Conservation (phyloP, 2,113 vertebrate species). For the Paramisgurnus dabryanus region DNA sequence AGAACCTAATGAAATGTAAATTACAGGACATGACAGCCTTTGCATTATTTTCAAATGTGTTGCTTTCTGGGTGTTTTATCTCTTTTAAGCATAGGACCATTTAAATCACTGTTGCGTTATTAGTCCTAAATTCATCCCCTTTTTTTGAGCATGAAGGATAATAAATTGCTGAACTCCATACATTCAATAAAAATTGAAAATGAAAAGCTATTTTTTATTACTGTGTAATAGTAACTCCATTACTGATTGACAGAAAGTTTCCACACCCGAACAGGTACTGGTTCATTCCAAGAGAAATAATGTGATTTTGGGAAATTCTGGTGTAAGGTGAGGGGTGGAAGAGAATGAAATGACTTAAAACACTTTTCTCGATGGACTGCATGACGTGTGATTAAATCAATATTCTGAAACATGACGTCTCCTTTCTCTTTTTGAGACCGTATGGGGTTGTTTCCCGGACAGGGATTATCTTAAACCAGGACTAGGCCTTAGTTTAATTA, state of each 20-base stretch:
- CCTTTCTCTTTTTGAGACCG: not conserved
- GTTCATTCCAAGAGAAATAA: slow-evolving; percentile 74
- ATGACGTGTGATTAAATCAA: slow-evolving; percentile 83
- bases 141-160: slow-evolving; percentile 62
- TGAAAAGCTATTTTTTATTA: slow-evolving; percentile 75
- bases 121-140: slow-evolving; percentile 58
- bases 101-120: slow-evolving; percentile 67
- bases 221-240: slow-evolving; percentile 76
- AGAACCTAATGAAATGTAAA: not conserved
- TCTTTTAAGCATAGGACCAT: slow-evolving; percentile 16
- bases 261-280: slow-evolving; percentile 64
- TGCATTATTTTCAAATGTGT: slow-evolving; percentile 9
- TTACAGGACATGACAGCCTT: slow-evolving; percentile 25
- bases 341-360: slow-evolving; percentile 58
- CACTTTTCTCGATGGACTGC: slow-evolving; percentile 75
- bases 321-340: slow-evolving; percentile 56
- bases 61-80: slow-evolving; percentile 15
- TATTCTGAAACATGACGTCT: slow-evolving; percentile 62
- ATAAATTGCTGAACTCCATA: slow-evolving; percentile 76
- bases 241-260: slow-evolving; percentile 66
- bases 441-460: too few relatives aligned
- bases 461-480: too few relatives aligned
- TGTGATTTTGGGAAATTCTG: slow-evolving; percentile 67
- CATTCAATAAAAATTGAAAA: slow-evolving; percentile 75
- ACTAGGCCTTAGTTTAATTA: too few relatives aligned